These are phyloP conservation scores for Eremobia ochroleuca DNA, from an alignment of 2,888 invertebrate species.

Conservation along the genomic window DNA sequence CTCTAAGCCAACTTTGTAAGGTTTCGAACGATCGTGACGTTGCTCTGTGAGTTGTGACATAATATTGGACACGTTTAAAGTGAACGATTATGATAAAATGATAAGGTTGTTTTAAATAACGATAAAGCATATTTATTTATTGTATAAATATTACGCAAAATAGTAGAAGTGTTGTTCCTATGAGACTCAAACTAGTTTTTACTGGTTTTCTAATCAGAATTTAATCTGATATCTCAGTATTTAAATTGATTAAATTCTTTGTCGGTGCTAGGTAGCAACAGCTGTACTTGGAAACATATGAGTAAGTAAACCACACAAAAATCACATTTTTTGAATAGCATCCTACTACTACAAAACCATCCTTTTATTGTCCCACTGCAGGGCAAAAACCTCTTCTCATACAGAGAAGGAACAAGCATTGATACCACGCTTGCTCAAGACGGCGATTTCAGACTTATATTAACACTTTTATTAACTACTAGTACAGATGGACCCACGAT, in stretches of 20 bases:
- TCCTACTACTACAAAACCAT: background rate
- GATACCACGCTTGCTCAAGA: background rate
- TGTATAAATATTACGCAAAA: slow-evolving; percentile 7
- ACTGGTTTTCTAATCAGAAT: slow-evolving; percentile 25
- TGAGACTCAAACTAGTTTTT: background rate
- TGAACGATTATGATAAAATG: background rate
- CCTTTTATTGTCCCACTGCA: too few species aligned
- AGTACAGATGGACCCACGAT: background rate
- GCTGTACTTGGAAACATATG: background rate
- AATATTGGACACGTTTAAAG: slow-evolving; percentile 19
- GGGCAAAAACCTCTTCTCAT: background rate
- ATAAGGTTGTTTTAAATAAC: slow-evolving; percentile 1
- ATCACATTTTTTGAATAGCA: background rate
- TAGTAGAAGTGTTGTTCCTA: background rate
- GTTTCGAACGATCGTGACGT: slow-evolving; percentile 29
- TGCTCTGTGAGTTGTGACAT: slow-evolving; percentile 25
- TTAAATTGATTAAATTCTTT: slow-evolving; percentile 16
- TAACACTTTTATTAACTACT: background rate
- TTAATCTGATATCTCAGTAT: background rate
- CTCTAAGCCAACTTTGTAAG: slow-evolving; percentile 50
- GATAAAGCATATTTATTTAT: background rate
- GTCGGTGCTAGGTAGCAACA: background rate
- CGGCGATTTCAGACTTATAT: background rate
- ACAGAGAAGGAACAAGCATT: background rate
- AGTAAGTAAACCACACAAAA: background rate